phyloP scores from a whole-genome alignment of 2,113 vertebrate species.

The Eretmochelys imbricata region DNA sequence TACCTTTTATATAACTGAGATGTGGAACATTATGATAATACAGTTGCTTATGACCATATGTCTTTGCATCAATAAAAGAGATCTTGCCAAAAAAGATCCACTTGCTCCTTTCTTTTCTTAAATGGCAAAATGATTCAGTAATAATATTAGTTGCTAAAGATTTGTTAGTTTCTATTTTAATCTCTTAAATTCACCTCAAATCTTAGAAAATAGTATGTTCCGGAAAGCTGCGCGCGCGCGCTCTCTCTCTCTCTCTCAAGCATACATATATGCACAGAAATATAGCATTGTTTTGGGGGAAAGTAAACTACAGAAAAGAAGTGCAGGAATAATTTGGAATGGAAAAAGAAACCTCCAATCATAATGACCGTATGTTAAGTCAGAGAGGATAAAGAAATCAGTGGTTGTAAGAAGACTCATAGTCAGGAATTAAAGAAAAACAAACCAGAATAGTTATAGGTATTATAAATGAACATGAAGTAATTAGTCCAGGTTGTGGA shows the following conservation, averaged over 20 bases:
- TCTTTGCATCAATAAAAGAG: background rate
- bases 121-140: background rate
- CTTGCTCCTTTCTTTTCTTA: background rate
- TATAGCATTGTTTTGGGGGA: background rate
- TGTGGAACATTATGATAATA: background rate
- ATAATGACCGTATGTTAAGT: background rate
- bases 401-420: background rate
- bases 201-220: background rate
- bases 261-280: background rate
- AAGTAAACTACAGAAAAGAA: background rate
- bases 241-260: no score
- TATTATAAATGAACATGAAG: background rate
- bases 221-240: background rate
- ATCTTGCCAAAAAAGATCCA: background rate
- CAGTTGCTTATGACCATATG: background rate
- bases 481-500: background rate
- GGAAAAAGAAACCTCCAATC: background rate
- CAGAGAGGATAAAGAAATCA: background rate
- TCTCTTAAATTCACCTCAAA: background rate
- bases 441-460: background rate
- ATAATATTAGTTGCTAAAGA: background rate
- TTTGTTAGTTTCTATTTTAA: constrained; percentile 1
- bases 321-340: background rate
- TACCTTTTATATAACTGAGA: background rate
- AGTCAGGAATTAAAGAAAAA: background rate